Base-by-base conservation (phyloP, 2,113 vertebrate species). In the Toxotes jaculatrix region DNA sequence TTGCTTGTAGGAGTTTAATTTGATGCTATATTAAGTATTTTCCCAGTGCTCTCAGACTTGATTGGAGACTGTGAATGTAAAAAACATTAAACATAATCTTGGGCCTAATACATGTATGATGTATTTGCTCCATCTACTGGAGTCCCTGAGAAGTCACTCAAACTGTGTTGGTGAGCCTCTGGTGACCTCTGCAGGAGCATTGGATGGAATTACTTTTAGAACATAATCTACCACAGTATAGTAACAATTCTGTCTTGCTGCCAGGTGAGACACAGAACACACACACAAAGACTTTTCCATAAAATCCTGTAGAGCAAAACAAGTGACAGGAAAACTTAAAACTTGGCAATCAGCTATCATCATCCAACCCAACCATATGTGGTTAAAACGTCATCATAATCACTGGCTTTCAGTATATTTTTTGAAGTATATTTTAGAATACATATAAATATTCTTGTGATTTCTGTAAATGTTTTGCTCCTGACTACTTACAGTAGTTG, bases 181-280 rank as follows among this genome's bases (percentile, higher is more conserved):
- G 84, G 53, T 4, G 88, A 74, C 88, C 77, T 92, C 91, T 93
- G 82, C 75, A 77, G 91, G 84, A 51, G 11, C 4, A 38, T 56
- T 32, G 51, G 17, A 42, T 2, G 17, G 3, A 13, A 40, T 38
- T 31, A 3, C 56, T 38, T 57, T 61, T 1, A 45, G 17, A 63
- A 40, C 36, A 76, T n/a, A 11, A 31, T 14, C 7, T 7, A 7
- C 16, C 9, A 27, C 49, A 59, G 42, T n/a, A 19, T n/a, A 12
- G 21, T 53, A 51, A 3, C 51, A 36, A 68, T 51, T 51, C 3
- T 51, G 49, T 21, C 49, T 53, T 16, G 42, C 59, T 27, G 16
- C 14, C 27, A 23, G 7, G 19, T 19, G 14, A 40, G 5, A 27
- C 40, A 72, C 21, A 23, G 32, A 31, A 59, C 42, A 43, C 38